Evolutionary conservation across 2,797 vertebrate genomes (phyloP), one percentile per base, ranked within the genome.

Genomic region (Acanthurus leucopareius): DNA sequence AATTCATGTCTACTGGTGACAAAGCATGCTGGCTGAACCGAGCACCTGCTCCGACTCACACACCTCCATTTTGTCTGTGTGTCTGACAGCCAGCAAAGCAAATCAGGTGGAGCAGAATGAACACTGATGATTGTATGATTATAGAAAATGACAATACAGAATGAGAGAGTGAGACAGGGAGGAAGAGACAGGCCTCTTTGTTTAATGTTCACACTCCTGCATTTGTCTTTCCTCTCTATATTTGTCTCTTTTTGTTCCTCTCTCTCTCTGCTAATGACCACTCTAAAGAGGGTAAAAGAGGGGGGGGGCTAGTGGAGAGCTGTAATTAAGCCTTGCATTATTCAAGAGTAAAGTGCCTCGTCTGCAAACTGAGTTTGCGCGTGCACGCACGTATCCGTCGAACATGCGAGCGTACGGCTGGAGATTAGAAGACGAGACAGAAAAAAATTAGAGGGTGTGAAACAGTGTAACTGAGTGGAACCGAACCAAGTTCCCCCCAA

Each of bases 291-390:
- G 67, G 20, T 82, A 62, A 65, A 40, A 70, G 48, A 82, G 19
- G 71, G 79, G 64, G 64, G 35, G 72, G 86, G 81, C 63, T 69
- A 56, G 70, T 72, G 76, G 59, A 86, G 84, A 85, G 71, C 40
- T 82, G 80, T 88, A 85, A 93, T 93, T 92, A 92, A 86, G 51
- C 82, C 25, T 28, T 83, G 77, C 73, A 89, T 91, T 89, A 88
- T 92, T 92, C 77, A 89, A 68, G 65, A 83, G 75, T 53, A 79
- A 89, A 91, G 69, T 62, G 86, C 74, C 28, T 69, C 7, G 28
- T 83, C 86, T 89, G 79, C 77, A 89, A 76, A 79, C 54, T 7
- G 52, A 54, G 66, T 38, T 52, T 48, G 38, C 7, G 20, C 10
- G 11, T 32, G 25, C 45, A 51, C 69, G 53, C 8, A 52, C 38